A percentile compares a stretch with the other conserved stretches of the same genome.
Conservation (phyloP, 2,113 vertebrate genomes). For the Cynocephalus volans region DNA sequence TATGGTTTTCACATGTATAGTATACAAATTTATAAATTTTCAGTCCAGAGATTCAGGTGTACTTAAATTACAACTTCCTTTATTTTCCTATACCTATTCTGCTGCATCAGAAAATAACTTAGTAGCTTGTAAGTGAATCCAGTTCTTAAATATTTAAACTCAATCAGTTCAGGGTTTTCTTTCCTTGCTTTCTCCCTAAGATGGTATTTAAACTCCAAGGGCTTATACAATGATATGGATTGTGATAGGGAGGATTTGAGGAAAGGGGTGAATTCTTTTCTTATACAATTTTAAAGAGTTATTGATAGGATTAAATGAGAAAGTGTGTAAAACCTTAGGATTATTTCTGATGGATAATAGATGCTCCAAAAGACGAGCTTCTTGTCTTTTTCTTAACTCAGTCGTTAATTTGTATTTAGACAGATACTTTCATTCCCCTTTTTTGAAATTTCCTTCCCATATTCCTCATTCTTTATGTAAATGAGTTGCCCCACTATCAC, state of each 20-base stretch:
- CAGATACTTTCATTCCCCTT: fast-evolving
- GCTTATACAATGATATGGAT: background rate
- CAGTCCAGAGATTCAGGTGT: background rate
- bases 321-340: background rate
- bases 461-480: background rate
- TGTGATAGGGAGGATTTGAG: background rate
- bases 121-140: background rate
- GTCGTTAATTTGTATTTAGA: background rate
- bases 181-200: background rate
- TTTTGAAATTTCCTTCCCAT: background rate
- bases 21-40: background rate
- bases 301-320: background rate
- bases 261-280: background rate
- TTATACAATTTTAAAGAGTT: background rate
- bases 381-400: background rate
- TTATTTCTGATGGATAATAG: background rate
- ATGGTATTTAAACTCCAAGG: background rate
- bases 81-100: constrained; percentile 14
- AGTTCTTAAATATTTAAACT: constrained; percentile 21
- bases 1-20: background rate
- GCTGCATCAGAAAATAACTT: background rate
- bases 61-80: background rate
- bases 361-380: background rate
- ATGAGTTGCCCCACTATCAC: background rate
- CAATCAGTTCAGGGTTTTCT: background rate